Conservation (phyloP, 2,797 vertebrate genomes). For the Enteromius anoplus region DNA sequence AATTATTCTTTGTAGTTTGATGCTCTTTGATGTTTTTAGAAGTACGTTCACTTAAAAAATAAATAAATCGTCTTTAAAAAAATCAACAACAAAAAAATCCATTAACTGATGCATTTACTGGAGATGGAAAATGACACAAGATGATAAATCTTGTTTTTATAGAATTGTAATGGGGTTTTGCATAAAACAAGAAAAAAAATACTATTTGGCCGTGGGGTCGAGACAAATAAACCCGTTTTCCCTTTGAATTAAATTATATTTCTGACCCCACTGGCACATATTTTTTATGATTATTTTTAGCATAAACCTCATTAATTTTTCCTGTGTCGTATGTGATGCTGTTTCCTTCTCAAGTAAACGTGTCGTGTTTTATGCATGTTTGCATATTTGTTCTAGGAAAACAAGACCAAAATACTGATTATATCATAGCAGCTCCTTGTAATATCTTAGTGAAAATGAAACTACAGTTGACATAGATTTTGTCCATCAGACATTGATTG, state of each 20-base stretch:
- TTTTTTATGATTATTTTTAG: not conserved
- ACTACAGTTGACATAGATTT: not conserved
- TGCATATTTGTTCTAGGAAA: not conserved
- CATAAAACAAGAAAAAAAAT: not conserved
- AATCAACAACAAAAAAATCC: too few species aligned
- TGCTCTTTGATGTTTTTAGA: not conserved
- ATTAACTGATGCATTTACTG: not conserved
- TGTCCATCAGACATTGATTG: not conserved
- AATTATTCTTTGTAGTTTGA: not conserved
- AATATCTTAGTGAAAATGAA: not conserved
- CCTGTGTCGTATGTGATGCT: not conserved
- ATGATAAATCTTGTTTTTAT: not conserved
- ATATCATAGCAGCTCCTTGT: not conserved
- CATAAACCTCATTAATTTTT: not conserved
- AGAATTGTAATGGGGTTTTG: not conserved
- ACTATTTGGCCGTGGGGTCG: not conserved
- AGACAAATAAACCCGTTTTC: not conserved
- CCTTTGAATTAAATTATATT: not conserved
- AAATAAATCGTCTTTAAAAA: not conserved
- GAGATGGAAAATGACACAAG: not conserved
- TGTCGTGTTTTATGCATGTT: not conserved
- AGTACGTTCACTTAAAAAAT: not conserved
- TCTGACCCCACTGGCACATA: not conserved
- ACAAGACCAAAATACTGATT: too few species aligned
- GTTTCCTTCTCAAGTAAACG: not conserved